Percentiles rank a stretch among this genome's conserved stretches.
These are phyloP conservation scores for Lampris megalopsis DNA, from an alignment of 2,113 vertebrate genomes.

Conservation along the genomic window DNA sequence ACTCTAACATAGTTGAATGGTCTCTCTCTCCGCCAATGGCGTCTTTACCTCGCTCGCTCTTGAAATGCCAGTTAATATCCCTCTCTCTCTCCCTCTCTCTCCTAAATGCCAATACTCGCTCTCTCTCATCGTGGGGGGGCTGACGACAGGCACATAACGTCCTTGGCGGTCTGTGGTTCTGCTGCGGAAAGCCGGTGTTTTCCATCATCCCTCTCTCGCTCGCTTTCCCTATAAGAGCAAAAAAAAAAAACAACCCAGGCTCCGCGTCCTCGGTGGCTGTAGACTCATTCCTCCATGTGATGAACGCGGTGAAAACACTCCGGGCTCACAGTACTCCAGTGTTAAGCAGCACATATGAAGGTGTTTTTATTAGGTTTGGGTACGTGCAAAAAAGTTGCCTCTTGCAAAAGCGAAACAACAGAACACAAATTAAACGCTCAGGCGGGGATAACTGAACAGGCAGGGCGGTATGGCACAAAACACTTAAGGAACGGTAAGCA, in stretches of 20 bases:
- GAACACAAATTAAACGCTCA: constrained; percentile 11
- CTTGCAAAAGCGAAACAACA: constrained; percentile 67
- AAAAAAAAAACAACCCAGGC: not conserved
- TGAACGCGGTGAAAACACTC: not conserved
- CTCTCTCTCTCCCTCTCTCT: constrained; percentile 4
- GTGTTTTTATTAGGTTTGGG: constrained; percentile 78
- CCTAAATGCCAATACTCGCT: not conserved
- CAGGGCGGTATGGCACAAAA: constrained; percentile 75
- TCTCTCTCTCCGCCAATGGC: too few relatives aligned
- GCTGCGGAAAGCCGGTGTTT: constrained; percentile 24
- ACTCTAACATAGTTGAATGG: too few relatives aligned
- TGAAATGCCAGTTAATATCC: not conserved
- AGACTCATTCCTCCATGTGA: not conserved
- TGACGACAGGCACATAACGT: constrained; percentile 41
- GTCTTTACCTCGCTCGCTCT: too few relatives aligned
- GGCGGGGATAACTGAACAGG: constrained; percentile 67
- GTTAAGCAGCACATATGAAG: constrained; percentile 70
- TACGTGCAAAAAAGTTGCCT: constrained; percentile 83
- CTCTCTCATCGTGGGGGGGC: constrained; percentile 49
- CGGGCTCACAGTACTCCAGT: constrained; percentile 35
- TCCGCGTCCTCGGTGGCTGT: not conserved
- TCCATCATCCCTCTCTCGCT: constrained; percentile 7
- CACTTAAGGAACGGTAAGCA: constrained; percentile 80
- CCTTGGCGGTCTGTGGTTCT: constrained; percentile 68
- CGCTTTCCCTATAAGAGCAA: not conserved